Evolutionary conservation across 30 jellyfish, hydroid and myxozoan genomes (phyloP), one percentile per base, ranked within the genome.

Genomic region (Hydra vulgaris): DNA sequence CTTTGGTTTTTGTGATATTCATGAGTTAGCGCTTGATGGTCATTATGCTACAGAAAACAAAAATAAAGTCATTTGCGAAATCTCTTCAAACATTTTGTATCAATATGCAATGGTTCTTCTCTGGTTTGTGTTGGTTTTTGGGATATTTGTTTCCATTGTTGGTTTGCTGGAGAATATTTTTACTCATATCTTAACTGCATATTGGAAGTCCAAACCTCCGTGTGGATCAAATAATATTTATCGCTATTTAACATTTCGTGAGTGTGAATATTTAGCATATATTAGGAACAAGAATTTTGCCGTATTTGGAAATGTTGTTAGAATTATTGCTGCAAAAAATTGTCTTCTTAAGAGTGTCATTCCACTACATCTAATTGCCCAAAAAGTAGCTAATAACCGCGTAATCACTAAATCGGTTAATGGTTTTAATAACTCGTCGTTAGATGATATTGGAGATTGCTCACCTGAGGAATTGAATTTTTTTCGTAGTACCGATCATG

Each of bases 201-300:
- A 24, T 21, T 80, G 84, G 22, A 18, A 24, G n/a, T 7, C n/a
- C 17, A 27, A 27, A 0, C 27, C 23, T 7, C 25, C 40, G 40
- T 21, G 17, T 0, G 25, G 72, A 70, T 53, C 87, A 0, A 80
- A 25, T 61, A 24, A 21, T 24, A 72, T 80, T 23, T 80, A 80
- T 80, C 67, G 72, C 21, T 70, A 61, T 70, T 26, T 80, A 71
- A 80, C 87, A 18, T 66, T 80, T 26, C 83, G 87, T 19, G 87
- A 80, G 27, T 80, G 87, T 66, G 87, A 80, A 25, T 80, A 80
- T 26, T 26, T 80, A 15, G 87, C 25, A 80, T 70, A 61, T n/a
- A 70, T 80, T 27, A 82, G 87, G n/a, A 67, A 79, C 26, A 67
- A 70, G 71, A 66, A 80, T 66, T 74, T 80, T 19, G 84, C 87